These are phyloP conservation scores for Eupleurogrammus muticus DNA, from an alignment of 2,797 vertebrate species.

Conservation along the genomic window DNA sequence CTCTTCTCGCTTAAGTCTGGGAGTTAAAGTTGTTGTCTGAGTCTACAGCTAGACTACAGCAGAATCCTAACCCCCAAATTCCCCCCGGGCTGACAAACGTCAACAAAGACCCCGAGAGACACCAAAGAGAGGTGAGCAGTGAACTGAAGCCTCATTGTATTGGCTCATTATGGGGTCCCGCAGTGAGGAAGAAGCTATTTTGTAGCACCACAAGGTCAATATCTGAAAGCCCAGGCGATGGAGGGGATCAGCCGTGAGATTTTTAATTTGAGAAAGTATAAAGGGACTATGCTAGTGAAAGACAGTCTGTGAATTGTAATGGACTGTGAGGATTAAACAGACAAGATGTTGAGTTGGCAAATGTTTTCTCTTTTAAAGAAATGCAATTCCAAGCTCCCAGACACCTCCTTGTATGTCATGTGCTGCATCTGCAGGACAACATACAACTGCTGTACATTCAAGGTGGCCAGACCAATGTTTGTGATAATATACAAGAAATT, in stretches of 20 bases:
- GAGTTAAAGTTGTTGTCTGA: constrained; percentile 69
- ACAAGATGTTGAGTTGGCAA: constrained; percentile 54
- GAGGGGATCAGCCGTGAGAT: constrained; percentile 78
- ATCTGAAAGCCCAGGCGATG: constrained; percentile 78
- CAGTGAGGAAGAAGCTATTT: constrained; percentile 83
- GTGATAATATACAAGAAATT: not conserved
- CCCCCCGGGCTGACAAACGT: constrained; percentile 81
- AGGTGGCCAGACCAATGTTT: constrained; percentile 9
- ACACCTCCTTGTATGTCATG: not conserved
- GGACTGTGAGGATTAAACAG: constrained; percentile 55
- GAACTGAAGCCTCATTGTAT: constrained; percentile 82
- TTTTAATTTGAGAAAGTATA: constrained; percentile 80
- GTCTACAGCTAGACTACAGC: constrained; percentile 63
- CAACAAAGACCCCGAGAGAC: constrained; percentile 81
- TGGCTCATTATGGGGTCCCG: constrained; percentile 81
- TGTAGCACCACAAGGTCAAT: constrained; percentile 82
- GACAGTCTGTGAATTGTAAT: constrained; percentile 74
- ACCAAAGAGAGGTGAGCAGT: constrained; percentile 83
- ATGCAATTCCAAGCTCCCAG: constrained; percentile 9
- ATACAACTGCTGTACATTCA: not conserved
- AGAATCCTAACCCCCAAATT: constrained; percentile 74
- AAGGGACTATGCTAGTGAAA: constrained; percentile 69
- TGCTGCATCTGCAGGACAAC: not conserved
- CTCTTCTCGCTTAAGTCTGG: constrained; percentile 56
- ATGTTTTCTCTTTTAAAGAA: constrained; percentile 49